Percentiles rank a stretch among this genome's conserved stretches.
Conservation (phyloP, 35 echinoderm and acorn worm genomes). For the Lytechinus variegatus region DNA sequence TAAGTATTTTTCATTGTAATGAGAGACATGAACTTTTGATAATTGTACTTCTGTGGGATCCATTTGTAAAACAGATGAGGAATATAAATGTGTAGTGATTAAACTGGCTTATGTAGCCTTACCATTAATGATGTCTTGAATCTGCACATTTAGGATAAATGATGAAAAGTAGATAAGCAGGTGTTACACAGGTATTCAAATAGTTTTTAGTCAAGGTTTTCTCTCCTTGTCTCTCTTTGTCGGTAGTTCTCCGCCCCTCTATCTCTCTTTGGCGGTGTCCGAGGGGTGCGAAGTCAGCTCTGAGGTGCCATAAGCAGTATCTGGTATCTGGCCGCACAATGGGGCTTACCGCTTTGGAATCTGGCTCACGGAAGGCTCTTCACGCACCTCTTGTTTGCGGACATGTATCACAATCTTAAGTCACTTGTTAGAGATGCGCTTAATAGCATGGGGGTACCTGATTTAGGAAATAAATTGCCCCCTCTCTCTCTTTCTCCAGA, state of each 20-base stretch:
- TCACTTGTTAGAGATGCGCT: constrained; percentile 2
- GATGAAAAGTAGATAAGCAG: neutral
- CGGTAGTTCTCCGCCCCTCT: neutral
- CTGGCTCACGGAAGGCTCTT: neutral
- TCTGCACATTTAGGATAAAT: neutral
- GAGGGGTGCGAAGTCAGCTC: neutral
- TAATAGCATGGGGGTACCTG: neutral
- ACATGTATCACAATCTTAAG: constrained; percentile 19
- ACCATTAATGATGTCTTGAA: no score
- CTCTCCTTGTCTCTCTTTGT: neutral
- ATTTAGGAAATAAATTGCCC: constrained; percentile 3
- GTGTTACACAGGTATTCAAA: neutral
- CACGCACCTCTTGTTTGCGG: neutral
- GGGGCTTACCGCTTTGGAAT: neutral
- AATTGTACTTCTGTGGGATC: no score
- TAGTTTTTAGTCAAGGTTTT: neutral
- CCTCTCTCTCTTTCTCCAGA: neutral
- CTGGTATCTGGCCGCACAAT: neutral
- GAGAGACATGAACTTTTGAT: no score
- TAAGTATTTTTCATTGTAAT: no score
- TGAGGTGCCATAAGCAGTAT: neutral
- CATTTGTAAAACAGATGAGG: neutral
- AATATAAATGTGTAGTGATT: neutral
- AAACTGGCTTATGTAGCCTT: neutral
- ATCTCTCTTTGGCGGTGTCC: neutral